Evolutionary conservation across 2,797 vertebrate species (phyloP), one percentile per base, ranked within the genome.

Genomic region (Danio albolineatus): DNA sequence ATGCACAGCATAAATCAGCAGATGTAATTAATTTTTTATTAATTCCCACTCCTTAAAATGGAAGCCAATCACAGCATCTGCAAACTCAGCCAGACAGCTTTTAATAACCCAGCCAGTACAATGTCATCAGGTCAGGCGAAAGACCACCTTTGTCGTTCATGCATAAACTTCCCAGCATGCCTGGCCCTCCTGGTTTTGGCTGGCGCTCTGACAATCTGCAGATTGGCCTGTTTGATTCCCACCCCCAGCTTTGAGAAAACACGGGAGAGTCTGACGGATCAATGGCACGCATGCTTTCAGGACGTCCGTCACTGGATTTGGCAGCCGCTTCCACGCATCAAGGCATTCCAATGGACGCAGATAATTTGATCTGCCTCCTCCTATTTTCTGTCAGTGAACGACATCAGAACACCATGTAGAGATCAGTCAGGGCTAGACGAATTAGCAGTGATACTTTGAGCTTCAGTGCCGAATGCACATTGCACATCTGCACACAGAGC

Each of bases 351-450:
- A 78, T 72, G 79, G 82, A 90, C 83, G 89, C 88, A 86, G 84
- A 90, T 88, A 60, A 88, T 91, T 90, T 85, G 80, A 71, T 90
- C 88, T 90, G 89, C 86, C 89, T 90, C 87, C 90, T 91, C 88
- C 85, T 85, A 89, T 91, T 91, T 89, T 86, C 85, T 83, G 85
- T 85, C 82, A 80, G 67, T 62, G 53, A 78, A 74, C 61, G 79
- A 81, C 77, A 82, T 65, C 66, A 66, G 81, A 80, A 56, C 36
- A 48, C 12, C 73, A 86, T 67, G 43, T 62, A 54, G 70, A 75
- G 67, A 62, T 87, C 62, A 72, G 74, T 85, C 85, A 28, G 82
- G 67, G 80, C 76, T 60, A 86, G 83, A 89, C 73, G 76, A 80
- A 86, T 87, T 85, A 86, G 83, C 82, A 78, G 82, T 81, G 85